Evolutionary conservation across 2,797 vertebrate genomes (phyloP), one percentile per base, ranked within the genome.

Genomic region (Triplophysa bombifrons): DNA sequence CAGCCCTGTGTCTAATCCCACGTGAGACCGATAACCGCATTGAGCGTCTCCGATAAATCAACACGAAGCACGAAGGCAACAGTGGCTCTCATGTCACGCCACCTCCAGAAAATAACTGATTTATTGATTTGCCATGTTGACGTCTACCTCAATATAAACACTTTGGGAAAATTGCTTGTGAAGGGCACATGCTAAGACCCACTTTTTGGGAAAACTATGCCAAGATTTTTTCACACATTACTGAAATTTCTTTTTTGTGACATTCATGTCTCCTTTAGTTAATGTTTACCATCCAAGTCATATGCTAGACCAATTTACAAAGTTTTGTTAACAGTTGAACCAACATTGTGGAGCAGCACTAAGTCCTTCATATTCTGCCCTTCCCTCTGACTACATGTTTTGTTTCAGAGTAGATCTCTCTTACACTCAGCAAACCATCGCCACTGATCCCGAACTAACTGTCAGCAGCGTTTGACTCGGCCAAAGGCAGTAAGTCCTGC

Each of bases 11-110:
- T 78, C 73, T 70, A 69, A 86, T 51, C 77, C 53, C 34, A 73
- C 12, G 64, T 22, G 72, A 79, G 75, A 83, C 67, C 82, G 80
- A 81, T 79, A 81, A 84, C 74, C 76, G 82, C 79, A 76, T 44
- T 67, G 65, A 80, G 72, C 74, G 72, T 72, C 72, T 44, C 74
- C 51, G 72, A 84, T 81, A 81, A 83, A 86, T 82, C 74, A 84
- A 77, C 34, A 27, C 30, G 56, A 78, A 71, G 73, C 64, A 78
- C 41, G 67, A 82, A 84, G 80, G 74, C 76, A 72, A 82, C 66
- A 73, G 66, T 56, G 78, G 77, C 30, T 70, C 75, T 76, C 78
- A 66, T 56, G 16, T 85, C 84, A 64, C 51, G 64, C 74, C 68
- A 74, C 65, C 50, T 70, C 63, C 72, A 69, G 78, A 82, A 79